A percentile compares a stretch with the other conserved stretches of the same genome.
These are phyloP conservation scores for Pseudorasbora parva DNA, from an alignment of 2,113 vertebrate genomes.

Conservation along the genomic window DNA sequence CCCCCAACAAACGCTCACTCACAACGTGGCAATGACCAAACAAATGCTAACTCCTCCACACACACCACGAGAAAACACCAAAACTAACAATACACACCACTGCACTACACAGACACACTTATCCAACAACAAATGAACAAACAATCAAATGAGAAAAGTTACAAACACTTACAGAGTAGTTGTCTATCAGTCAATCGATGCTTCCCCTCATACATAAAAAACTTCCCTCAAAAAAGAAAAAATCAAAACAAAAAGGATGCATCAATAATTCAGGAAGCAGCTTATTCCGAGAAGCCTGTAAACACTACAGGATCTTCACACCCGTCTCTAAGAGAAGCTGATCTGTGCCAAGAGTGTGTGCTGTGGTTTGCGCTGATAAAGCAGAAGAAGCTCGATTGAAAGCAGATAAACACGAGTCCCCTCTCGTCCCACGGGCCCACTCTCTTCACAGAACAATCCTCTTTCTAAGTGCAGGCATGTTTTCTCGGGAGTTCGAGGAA, in stretches of 20 bases:
- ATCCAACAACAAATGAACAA: too few species aligned
- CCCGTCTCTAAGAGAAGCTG: background rate
- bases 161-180: too few species aligned
- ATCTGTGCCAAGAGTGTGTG: background rate
- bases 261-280: constrained; percentile 17
- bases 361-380: background rate
- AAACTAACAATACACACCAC: too few species aligned
- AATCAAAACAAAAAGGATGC: background rate
- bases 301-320: constrained; percentile 14
- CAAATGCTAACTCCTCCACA: too few species aligned
- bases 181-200: too few species aligned
- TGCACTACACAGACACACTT: too few species aligned
- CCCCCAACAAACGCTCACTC: too few species aligned
- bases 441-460: background rate
- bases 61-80: too few species aligned
- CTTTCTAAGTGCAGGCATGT: background rate
- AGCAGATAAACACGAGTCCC: background rate
- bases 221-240: background rate
- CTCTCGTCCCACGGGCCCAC: background rate
- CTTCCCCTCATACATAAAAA: too few species aligned
- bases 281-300: background rate
- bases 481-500: constrained; percentile 16
- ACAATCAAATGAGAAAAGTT: too few species aligned
- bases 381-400: background rate
- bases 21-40: too few species aligned